Percentiles rank a stretch among this genome's conserved stretches.
phyloP scores from a whole-genome alignment of 2,888 invertebrate genomes.

The Dromius quadrimaculatus region DNA sequence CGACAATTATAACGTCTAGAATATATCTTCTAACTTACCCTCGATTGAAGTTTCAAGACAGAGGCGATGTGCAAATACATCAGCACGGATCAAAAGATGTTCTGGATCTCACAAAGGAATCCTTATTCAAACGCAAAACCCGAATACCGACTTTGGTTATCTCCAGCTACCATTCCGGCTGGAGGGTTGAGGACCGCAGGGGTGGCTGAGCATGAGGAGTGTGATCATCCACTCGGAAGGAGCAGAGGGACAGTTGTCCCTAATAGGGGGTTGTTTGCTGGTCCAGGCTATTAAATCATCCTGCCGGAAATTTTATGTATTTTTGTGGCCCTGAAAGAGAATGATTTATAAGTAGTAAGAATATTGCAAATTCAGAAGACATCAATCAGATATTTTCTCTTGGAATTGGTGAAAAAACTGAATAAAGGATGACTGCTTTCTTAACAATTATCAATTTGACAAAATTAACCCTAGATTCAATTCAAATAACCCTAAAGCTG shows the following conservation, averaged over 20 bases:
- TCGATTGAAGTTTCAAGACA: too few relatives aligned
- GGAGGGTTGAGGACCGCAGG: not conserved
- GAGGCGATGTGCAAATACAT: slow-evolving; percentile 61
- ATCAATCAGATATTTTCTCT: too few relatives aligned
- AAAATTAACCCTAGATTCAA: too few relatives aligned
- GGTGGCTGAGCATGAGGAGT: not conserved
- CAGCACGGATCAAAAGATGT: slow-evolving; percentile 64
- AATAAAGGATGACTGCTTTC: too few relatives aligned
- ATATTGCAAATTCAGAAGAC: too few relatives aligned
- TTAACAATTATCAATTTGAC: too few relatives aligned
- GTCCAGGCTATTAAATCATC: slow-evolving; percentile 21
- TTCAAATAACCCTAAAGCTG: too few relatives aligned
- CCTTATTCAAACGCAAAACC: slow-evolving; percentile 64
- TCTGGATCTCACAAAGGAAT: slow-evolving; percentile 61
- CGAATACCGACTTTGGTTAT: slow-evolving; percentile 66
- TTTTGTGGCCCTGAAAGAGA: too few relatives aligned
- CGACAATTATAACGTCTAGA: slow-evolving; percentile 3
- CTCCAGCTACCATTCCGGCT: slow-evolving; percentile 55
- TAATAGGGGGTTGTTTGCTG: slow-evolving; percentile 7
- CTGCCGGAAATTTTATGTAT: not conserved
- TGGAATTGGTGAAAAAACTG: too few relatives aligned
- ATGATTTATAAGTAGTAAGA: too few relatives aligned
- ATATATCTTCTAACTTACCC: too few relatives aligned
- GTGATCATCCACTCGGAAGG: slow-evolving; percentile 38
- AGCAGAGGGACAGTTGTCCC: slow-evolving; percentile 15